phyloP scores from a whole-genome alignment of 2,888 invertebrate species.

The Idaea dimidiata region DNA sequence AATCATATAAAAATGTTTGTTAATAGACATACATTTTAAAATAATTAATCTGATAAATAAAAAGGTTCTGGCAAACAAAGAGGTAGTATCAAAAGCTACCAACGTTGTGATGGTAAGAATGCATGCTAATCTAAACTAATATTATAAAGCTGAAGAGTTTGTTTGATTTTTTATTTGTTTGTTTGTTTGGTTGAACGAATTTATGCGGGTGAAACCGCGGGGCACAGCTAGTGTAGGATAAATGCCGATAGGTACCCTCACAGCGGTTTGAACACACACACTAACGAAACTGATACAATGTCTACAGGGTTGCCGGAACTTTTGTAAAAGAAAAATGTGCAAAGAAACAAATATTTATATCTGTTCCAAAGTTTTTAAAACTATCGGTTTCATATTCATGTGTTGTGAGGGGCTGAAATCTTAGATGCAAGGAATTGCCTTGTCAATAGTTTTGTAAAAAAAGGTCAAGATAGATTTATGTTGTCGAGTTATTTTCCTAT shows the following conservation, averaged over 20 bases:
- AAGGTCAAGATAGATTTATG: neutral
- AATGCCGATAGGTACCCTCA: conserved; percentile 60
- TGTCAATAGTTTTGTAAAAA: neutral
- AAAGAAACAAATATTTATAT: neutral
- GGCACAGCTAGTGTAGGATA: no score
- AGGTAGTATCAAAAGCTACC: conserved; percentile 54
- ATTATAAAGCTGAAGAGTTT: no score
- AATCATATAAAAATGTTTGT: conserved; percentile 23
- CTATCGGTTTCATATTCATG: neutral
- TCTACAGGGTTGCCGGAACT: conserved; percentile 34
- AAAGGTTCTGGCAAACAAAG: conserved; percentile 59
- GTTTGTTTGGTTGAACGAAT: no score
- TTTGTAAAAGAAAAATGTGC: neutral
- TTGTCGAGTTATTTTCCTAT: neutral
- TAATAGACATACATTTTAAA: conserved; percentile 36
- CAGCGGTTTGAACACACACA: conserved; percentile 47
- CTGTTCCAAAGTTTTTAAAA: neutral
- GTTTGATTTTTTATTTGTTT: no score
- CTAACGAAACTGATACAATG: conserved; percentile 22
- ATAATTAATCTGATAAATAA: conserved; percentile 40
- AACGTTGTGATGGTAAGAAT: conserved; percentile 52
- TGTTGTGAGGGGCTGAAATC: neutral
- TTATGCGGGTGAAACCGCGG: no score
- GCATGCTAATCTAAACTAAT: no score
- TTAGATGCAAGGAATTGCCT: neutral